Percentiles rank a stretch among this genome's conserved stretches.
These are phyloP conservation scores for Onychomys torridus DNA, from an alignment of 2,797 vertebrate genomes.

Conservation along the genomic window DNA sequence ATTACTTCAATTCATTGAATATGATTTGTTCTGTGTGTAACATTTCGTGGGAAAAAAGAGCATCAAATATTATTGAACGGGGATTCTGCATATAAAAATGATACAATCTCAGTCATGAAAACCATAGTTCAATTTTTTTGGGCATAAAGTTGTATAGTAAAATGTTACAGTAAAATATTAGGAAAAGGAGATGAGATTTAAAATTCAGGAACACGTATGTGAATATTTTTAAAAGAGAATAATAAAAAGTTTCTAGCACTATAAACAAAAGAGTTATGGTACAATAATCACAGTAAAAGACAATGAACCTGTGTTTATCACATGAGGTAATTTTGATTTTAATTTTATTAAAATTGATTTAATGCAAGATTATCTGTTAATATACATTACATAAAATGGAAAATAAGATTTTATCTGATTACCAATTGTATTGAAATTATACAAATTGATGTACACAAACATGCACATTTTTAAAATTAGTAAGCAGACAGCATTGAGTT, in stretches of 20 bases:
- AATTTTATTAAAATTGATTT: not conserved
- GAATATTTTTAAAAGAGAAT: not conserved
- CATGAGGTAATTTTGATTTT: not conserved
- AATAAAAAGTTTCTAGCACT: not conserved
- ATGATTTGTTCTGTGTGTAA: not conserved
- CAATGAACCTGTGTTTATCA: not conserved
- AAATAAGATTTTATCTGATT: not conserved
- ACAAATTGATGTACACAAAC: not conserved
- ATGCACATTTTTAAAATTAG: not conserved
- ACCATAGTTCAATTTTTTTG: not conserved
- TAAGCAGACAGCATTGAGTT: not conserved
- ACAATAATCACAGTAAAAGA: not conserved
- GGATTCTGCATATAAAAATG: not conserved
- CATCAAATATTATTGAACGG: not conserved
- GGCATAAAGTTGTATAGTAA: not conserved
- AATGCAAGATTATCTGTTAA: not conserved
- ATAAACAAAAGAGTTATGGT: not conserved
- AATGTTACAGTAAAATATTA: not conserved
- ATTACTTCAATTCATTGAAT: slow-evolving; percentile 3
- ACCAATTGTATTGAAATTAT: not conserved
- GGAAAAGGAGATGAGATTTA: not conserved
- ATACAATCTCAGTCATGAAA: not conserved
- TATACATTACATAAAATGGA: not conserved
- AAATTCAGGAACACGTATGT: not conserved
- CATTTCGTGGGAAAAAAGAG: not conserved